A percentile compares a stretch with the other conserved stretches of the same genome.
Evolutionary conservation across 2,113 vertebrate genomes (phyloP).

Genomic region (Fregata magnificens): DNA sequence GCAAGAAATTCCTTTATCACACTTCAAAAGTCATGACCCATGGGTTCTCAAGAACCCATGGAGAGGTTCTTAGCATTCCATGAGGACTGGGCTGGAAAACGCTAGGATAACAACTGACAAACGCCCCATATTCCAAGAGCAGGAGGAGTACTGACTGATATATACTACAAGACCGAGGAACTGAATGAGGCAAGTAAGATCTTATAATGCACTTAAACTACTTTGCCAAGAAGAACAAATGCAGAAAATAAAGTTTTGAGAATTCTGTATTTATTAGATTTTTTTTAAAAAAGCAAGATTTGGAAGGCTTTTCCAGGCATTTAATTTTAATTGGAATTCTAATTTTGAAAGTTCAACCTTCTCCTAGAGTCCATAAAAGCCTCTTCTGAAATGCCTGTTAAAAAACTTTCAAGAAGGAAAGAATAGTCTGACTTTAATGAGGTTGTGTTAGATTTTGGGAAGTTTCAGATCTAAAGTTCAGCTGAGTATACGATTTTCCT

Average conservation of each 20-base stretch:
- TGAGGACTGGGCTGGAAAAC: neutral
- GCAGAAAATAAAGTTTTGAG: neutral
- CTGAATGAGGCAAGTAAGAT: neutral
- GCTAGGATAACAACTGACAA: neutral
- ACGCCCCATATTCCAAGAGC: neutral
- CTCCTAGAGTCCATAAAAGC: neutral
- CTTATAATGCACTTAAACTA: neutral
- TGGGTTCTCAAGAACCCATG: neutral
- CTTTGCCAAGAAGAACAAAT: neutral
- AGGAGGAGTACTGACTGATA: neutral
- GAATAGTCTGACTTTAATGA: neutral
- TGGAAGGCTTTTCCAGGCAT: neutral
- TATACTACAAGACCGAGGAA: neutral
- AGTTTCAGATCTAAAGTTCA: neutral
- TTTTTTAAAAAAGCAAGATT: neutral
- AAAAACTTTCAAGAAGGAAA: neutral
- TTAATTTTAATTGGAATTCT: neutral
- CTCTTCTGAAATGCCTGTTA: neutral
- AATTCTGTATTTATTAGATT: neutral
- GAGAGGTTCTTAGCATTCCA: neutral
- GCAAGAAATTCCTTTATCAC: neutral
- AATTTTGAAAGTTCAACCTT: neutral
- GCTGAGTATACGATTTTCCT: neutral
- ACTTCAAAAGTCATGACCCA: neutral
- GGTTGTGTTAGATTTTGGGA: neutral